Evolutionary conservation across 2,113 vertebrate genomes (phyloP).

Genomic region (Hippocampus barbouri): DNA sequence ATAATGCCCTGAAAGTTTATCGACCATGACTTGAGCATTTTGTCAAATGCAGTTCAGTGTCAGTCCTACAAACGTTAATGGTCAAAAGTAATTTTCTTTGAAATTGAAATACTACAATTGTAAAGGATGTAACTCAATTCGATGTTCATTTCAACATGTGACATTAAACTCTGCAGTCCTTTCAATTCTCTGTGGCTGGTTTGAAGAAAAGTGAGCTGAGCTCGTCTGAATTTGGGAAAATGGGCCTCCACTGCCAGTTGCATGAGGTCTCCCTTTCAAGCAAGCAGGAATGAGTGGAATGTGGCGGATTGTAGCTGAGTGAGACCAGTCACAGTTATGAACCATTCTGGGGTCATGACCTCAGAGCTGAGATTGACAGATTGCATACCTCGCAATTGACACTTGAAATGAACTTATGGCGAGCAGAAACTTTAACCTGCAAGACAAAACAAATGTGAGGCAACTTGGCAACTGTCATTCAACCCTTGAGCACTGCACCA

Average conservation of each 20-base stretch:
- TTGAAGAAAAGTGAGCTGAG: not conserved
- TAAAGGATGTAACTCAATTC: not conserved
- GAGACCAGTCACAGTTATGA: slow-evolving; percentile 51
- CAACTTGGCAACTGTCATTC: not conserved
- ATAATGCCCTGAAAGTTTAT: too few relatives aligned
- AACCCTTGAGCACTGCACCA: not conserved
- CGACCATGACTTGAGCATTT: too few relatives aligned
- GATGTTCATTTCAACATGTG: not conserved
- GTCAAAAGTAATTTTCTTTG: not conserved
- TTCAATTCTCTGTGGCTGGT: not conserved
- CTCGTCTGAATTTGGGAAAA: slow-evolving; percentile 14
- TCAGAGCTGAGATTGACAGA: slow-evolving; percentile 29
- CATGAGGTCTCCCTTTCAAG: slow-evolving; percentile 43
- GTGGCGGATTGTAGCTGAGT: slow-evolving; percentile 23
- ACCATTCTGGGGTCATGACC: slow-evolving; percentile 50
- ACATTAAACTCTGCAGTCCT: not conserved
- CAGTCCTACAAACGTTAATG: not conserved
- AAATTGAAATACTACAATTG: not conserved
- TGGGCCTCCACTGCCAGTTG: slow-evolving; percentile 13
- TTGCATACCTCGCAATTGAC: slow-evolving; percentile 21
- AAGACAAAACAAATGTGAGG: not conserved
- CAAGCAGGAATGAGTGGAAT: slow-evolving; percentile 61
- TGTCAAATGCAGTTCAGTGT: too few relatives aligned
- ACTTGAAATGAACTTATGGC: not conserved
- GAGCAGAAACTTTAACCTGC: not conserved